phyloP scores from a whole-genome alignment of 2,888 invertebrate species.

The Netelia fuscicornis region DNA sequence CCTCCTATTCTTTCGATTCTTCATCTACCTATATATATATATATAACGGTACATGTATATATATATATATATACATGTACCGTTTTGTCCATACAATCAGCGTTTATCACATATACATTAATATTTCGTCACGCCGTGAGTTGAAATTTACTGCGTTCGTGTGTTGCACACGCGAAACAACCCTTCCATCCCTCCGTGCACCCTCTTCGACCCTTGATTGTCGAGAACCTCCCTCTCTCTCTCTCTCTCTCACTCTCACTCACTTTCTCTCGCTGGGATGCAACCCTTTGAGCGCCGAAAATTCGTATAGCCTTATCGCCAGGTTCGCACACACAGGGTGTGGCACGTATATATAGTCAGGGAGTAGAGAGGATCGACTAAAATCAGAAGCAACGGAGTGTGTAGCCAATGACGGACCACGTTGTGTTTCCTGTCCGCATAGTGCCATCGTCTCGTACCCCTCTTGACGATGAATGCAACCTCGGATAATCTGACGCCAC shows the following conservation, averaged over 20 bases:
- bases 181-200: not conserved
- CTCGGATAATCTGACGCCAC: conserved; percentile 64
- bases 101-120: conserved; percentile 32
- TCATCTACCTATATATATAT: no score
- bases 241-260: not conserved
- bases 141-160: conserved; percentile 43
- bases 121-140: conserved; percentile 52
- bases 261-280: conserved; percentile 52
- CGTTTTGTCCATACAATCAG: conserved; percentile 40
- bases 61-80: not conserved
- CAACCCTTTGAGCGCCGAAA: conserved; percentile 71
- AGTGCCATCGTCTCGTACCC: conserved; percentile 22
- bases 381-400: conserved; percentile 61
- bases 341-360: conserved; percentile 20
- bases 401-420: conserved; percentile 23
- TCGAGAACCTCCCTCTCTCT: not conserved
- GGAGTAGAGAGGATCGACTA: conserved; percentile 47
- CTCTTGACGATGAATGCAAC: conserved; percentile 61
- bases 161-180: not conserved
- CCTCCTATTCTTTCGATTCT: conserved; percentile 23
- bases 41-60: no score
- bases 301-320: conserved; percentile 70
- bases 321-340: conserved; percentile 65
- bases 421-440: conserved; percentile 14
- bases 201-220: conserved; percentile 38